phyloP scores from a whole-genome alignment of 2,797 vertebrate genomes.

The Crax fasciolata region DNA sequence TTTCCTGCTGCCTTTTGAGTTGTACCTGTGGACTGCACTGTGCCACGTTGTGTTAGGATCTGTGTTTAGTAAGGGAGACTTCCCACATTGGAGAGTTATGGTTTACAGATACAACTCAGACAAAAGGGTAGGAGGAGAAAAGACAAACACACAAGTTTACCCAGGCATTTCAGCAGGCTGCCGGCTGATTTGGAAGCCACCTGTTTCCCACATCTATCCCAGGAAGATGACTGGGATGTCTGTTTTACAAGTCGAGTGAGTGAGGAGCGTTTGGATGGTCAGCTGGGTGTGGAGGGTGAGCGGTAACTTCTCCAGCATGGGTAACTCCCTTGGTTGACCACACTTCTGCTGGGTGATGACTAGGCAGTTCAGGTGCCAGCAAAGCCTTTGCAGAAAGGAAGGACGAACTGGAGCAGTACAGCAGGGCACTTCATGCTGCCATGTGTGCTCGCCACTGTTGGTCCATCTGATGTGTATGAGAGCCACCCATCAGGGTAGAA shows the following conservation, averaged over 20 bases:
- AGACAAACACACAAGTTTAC: constrained; percentile 43
- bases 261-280: not conserved
- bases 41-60: not conserved
- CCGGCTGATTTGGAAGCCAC: not conserved
- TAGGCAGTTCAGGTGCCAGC: not conserved
- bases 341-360: not conserved
- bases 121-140: constrained; percentile 47
- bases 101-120: constrained; percentile 60
- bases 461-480: not conserved
- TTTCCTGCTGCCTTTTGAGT: not conserved
- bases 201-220: constrained; percentile 14
- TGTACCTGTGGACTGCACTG: not conserved
- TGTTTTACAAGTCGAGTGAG: not conserved
- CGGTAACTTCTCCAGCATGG: not conserved
- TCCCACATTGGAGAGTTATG: constrained; percentile 42
- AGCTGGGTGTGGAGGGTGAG: not conserved
- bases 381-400: not conserved
- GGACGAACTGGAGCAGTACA: not conserved
- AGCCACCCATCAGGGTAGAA: not conserved
- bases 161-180: not conserved
- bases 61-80: constrained; percentile 4
- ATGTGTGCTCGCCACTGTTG: not conserved
- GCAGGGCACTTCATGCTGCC: not conserved
- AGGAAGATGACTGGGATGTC: not conserved
- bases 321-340: not conserved